phyloP scores from a whole-genome alignment of 2,797 vertebrate genomes.

The Simalia tracyae region DNA sequence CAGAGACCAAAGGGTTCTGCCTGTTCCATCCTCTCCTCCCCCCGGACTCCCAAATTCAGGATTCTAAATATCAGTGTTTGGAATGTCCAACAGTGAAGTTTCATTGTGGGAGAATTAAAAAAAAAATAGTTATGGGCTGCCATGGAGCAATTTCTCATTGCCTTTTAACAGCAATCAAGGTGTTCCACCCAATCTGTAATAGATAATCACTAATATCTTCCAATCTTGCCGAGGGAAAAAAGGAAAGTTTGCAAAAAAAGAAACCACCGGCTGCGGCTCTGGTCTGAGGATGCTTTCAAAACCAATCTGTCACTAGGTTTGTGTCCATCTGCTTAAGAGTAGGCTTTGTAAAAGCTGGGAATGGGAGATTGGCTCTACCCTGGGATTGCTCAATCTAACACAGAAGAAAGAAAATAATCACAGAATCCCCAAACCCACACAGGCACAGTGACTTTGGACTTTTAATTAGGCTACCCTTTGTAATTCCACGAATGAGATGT shows the following conservation, averaged over 20 bases:
- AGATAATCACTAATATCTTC: not conserved
- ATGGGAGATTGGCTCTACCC: not conserved
- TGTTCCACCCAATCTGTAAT: not conserved
- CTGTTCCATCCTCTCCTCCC: not conserved
- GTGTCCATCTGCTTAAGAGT: not conserved
- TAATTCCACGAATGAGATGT: conserved; percentile 63
- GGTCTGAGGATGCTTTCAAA: not conserved
- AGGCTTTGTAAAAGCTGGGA: not conserved
- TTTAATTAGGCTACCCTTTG: conserved; percentile 61
- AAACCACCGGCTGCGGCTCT: not conserved
- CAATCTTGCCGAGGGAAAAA: not conserved
- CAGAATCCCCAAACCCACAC: conserved; percentile 8
- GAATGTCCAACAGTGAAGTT: not conserved
- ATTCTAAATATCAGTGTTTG: no score
- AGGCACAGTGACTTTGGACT: conserved; percentile 41
- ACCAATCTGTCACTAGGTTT: not conserved
- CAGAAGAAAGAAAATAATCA: conserved; percentile 4
- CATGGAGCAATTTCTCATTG: not conserved
- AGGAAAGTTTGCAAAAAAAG: not conserved
- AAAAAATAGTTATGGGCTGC: not conserved
- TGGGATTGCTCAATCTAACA: conserved; percentile 42
- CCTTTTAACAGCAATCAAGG: not conserved
- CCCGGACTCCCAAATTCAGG: accelerated
- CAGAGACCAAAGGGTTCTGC: accelerated
- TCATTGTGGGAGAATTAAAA: not conserved